Evolutionary conservation across 2,888 invertebrate genomes (phyloP).

Genomic region (Strigamia crassipes): DNA sequence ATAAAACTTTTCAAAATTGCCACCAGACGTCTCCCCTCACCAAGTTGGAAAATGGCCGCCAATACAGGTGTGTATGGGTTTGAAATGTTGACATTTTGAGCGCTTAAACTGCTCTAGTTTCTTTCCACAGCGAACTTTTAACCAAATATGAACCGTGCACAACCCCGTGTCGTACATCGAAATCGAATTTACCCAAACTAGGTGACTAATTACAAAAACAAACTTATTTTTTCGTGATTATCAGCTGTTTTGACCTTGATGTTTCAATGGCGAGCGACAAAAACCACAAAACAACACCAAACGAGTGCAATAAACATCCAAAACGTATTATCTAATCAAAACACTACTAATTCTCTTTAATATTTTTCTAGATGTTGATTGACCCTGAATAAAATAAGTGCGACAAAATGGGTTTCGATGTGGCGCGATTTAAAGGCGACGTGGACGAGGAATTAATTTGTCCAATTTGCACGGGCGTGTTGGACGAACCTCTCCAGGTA

Average conservation of each 20-base stretch:
- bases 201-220: neutral
- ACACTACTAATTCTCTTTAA: too few species aligned
- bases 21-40: neutral
- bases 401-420: constrained; percentile 85
- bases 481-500: constrained; percentile 94
- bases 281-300: neutral
- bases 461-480: constrained; percentile 92
- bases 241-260: constrained; percentile 10
- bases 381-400: too few species aligned
- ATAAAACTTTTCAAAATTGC: neutral
- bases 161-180: too few species aligned
- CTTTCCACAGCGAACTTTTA: too few species aligned
- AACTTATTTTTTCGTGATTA: neutral
- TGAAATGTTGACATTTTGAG: neutral
- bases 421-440: constrained; percentile 89
- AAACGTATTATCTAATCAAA: too few species aligned
- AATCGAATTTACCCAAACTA: too few species aligned
- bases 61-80: neutral
- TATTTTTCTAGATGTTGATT: too few species aligned
- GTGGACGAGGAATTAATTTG: constrained; percentile 97
- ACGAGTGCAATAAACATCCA: neutral
- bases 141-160: too few species aligned
- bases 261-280: neutral
- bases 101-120: too few species aligned
- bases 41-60: neutral